Evolutionary conservation across 2,888 invertebrate genomes (phyloP), one percentile per base, ranked within the genome.

Genomic region (Phyto melanocephala): DNA sequence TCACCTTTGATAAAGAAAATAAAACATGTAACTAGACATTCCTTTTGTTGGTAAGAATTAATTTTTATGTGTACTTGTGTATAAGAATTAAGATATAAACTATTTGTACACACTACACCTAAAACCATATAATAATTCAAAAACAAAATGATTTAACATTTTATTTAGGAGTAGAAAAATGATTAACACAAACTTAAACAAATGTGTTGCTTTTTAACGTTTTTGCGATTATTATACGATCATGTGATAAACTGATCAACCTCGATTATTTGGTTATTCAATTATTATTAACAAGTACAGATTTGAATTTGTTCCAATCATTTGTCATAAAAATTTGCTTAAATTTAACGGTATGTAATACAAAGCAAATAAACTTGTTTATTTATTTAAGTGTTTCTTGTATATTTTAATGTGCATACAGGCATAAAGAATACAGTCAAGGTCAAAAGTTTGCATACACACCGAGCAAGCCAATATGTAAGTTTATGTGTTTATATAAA

Each of bases 241-340:
- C 81, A 79, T 60, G 58, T 40, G 81, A 82, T 82, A 78, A 78
- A 71, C 68, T 52, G 45, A 82, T 78, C 81, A 82, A 82, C 78
- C 78, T 78, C 78, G 74, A 60, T 81, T 74, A 78, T 78, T 47
- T 50, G 28, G 58, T 63, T 40, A 42, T 78, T 82, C 63, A 56
- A 58, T 72, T 78, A 79, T 65, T 81, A 79, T 75, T 65, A 78
- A 75, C 65, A 78, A 65, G 40, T 63, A 58, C 58, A 78, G 65
- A 82, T 75, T 65, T 58, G 62, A 75, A 75, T 75, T 68, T 80
- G 62, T 72, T 67, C 65, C 75, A 79, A 79, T 79, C 78, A 82
- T 78, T 82, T 82, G 78, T 82, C 78, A 67, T 71, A 65, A 45
- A 68, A 75, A 54, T 79, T 20, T 75, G 70, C 72, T 60, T 24